Evolutionary conservation across 2,113 vertebrate species (phyloP).

Genomic region (Muntiacus muntjak): DNA sequence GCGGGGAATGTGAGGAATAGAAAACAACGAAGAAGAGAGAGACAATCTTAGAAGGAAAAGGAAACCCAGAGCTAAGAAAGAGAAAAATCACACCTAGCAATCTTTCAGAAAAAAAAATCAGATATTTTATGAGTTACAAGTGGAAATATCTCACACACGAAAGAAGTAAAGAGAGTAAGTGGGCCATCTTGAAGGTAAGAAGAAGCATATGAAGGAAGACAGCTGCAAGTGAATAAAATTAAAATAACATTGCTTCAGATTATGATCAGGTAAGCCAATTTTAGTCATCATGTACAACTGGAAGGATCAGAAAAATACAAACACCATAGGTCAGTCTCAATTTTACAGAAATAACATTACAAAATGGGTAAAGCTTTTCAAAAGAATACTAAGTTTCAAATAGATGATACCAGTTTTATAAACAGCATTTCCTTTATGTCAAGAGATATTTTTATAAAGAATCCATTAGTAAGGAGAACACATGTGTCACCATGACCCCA

Average conservation of each 20-base stretch:
- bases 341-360: not conserved
- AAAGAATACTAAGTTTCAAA: not conserved
- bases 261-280: not conserved
- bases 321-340: not conserved
- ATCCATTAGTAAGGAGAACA: not conserved
- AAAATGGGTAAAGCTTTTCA: not conserved
- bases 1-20: not conserved
- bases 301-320: not conserved
- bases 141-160: not conserved
- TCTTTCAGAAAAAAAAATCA: not conserved
- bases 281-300: not conserved
- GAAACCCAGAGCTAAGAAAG: not conserved
- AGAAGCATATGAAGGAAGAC: not conserved
- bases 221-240: not conserved
- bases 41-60: not conserved
- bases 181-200: not conserved
- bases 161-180: not conserved
- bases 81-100: not conserved
- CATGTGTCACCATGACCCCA: not conserved
- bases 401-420: not conserved
- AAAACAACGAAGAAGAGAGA: not conserved
- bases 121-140: not conserved
- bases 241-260: not conserved
- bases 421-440: not conserved
- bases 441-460: not conserved